Percentiles rank a stretch among this genome's conserved stretches.
Conservation (phyloP, 2,888 invertebrate genomes). For the Eudemis profundana region DNA sequence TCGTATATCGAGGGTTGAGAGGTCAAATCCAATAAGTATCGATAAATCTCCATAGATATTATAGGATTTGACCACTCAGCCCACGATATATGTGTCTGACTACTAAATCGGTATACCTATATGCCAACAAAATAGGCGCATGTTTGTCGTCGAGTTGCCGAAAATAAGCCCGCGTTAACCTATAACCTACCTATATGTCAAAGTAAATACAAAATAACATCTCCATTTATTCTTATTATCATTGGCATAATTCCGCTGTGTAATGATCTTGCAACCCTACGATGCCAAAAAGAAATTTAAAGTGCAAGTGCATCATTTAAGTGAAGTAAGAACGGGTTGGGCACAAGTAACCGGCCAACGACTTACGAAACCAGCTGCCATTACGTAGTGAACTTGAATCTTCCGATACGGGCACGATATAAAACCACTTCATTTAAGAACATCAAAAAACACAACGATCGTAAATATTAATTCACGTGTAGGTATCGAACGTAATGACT, state of each 20-base stretch:
- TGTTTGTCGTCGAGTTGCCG: too few species aligned
- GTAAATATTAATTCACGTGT: conserved; percentile 17
- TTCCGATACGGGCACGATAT: conserved; percentile 23
- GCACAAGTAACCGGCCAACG: conserved; percentile 61
- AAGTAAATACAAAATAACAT: too few species aligned
- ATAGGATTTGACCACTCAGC: too few species aligned
- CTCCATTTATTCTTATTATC: not conserved
- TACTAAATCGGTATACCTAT: too few species aligned
- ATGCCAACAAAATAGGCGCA: too few species aligned
- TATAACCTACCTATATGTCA: too few species aligned
- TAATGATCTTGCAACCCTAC: conserved; percentile 43
- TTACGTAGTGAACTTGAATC: conserved; percentile 70
- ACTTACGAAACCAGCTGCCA: conserved; percentile 71
- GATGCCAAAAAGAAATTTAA: conserved; percentile 48
- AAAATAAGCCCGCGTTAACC: too few species aligned
- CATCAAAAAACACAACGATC: conserved; percentile 15
- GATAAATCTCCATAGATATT: too few species aligned
- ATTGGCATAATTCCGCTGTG: not conserved
- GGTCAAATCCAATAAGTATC: too few species aligned
- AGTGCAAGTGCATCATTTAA: conserved; percentile 59
- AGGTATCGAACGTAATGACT: conserved; percentile 37
- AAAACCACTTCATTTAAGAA: conserved; percentile 20
- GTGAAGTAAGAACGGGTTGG: conserved; percentile 65
- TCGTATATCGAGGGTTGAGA: too few species aligned
- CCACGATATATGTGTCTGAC: too few species aligned